A percentile compares a stretch with the other conserved stretches of the same genome.
These are phyloP conservation scores for Eumaeus atala DNA, from an alignment of 1,140 invertebrate species.

Conservation along the genomic window DNA sequence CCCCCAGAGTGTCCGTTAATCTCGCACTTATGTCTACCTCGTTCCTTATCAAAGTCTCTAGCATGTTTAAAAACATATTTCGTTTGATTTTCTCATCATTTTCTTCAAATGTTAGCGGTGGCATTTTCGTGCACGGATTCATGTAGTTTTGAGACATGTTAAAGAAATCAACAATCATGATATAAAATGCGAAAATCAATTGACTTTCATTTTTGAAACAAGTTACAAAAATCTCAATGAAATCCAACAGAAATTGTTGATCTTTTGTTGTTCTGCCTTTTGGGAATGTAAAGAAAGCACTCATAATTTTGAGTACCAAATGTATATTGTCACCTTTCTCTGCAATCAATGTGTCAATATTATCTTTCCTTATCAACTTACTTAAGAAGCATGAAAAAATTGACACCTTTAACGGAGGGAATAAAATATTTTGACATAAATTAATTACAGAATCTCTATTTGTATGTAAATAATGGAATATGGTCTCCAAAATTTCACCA, in stretches of 20 bases:
- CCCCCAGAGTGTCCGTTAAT: conserved; percentile 54
- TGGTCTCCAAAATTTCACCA: conserved; percentile 50
- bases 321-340: conserved; percentile 62
- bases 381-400: conserved; percentile 50
- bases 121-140: conserved; percentile 43
- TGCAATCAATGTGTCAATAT: conserved; percentile 43
- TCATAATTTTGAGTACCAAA: conserved; percentile 57
- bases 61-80: conserved; percentile 47
- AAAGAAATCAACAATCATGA: conserved; percentile 43
- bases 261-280: conserved; percentile 38
- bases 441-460: conserved; percentile 34
- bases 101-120: conserved; percentile 40
- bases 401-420: conserved; percentile 47
- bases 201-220: conserved; percentile 51
- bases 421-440: conserved; percentile 49
- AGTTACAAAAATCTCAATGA: conserved; percentile 48
- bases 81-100: conserved; percentile 53
- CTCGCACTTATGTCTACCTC: conserved; percentile 53
- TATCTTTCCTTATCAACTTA: conserved; percentile 55
- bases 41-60: conserved; percentile 41
- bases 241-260: conserved; percentile 43
- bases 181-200: conserved; percentile 56
- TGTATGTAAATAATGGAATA: conserved; percentile 48
- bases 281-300: conserved; percentile 47
- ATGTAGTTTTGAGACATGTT: conserved; percentile 53